Conservation (phyloP, 2,113 vertebrate genomes). For the Myotis lucifugus region DNA sequence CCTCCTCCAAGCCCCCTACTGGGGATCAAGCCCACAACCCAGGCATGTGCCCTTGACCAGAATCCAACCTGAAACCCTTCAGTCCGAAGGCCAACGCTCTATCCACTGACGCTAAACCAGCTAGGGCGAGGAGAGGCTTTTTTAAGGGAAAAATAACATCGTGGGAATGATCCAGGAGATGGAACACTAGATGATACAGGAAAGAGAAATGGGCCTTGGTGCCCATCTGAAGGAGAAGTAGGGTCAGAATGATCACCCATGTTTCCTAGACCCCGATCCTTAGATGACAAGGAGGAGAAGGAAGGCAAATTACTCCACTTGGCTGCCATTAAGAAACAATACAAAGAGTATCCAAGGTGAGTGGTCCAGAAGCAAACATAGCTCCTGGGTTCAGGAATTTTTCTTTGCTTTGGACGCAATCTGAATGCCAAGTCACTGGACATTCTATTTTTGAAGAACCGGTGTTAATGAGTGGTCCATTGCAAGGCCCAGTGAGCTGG, state of each 20-base stretch:
- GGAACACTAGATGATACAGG: not conserved
- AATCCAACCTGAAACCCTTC: too few species aligned
- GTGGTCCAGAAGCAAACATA: not conserved
- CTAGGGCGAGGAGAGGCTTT: not conserved
- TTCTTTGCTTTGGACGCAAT: not conserved
- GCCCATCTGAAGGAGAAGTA: not conserved
- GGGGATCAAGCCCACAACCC: too few species aligned
- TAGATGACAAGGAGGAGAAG: constrained; percentile 91
- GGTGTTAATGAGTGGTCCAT: not conserved
- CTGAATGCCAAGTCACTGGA: not conserved
- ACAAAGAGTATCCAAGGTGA: constrained; percentile 91
- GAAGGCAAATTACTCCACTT: constrained; percentile 93
- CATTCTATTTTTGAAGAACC: not conserved
- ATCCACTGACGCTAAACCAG: too few species aligned
- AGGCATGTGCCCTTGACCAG: too few species aligned
- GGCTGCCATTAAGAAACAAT: constrained; percentile 93
- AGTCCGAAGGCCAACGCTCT: too few species aligned
- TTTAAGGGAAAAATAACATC: not conserved
- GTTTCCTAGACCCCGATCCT: constrained; percentile 91
- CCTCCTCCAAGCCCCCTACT: too few species aligned
- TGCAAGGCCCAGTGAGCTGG: not conserved
- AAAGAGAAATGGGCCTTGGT: not conserved
- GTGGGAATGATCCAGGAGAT: not conserved
- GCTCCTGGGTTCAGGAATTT: not conserved
- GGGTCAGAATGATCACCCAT: too few species aligned